Evolutionary conservation across 2,113 vertebrate genomes (phyloP).

Genomic region (Gallinago media): DNA sequence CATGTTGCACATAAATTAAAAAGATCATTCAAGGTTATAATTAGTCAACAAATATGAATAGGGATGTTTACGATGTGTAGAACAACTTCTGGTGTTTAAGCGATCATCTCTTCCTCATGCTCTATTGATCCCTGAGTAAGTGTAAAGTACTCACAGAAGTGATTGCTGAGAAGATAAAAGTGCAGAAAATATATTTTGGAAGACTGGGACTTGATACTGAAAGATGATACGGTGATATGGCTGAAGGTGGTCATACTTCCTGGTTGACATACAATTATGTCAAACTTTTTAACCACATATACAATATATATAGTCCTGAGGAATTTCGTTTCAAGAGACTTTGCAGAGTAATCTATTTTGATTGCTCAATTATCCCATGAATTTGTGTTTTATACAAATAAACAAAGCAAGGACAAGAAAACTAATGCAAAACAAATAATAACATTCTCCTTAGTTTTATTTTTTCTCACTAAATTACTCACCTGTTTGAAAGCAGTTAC

Average conservation of each 20-base stretch:
- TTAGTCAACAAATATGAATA: not conserved
- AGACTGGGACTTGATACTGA: not conserved
- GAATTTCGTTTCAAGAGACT: not conserved
- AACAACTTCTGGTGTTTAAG: not conserved
- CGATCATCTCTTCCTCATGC: not conserved
- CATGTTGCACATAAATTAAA: not conserved
- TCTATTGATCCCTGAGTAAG: not conserved
- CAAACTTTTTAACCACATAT: not conserved
- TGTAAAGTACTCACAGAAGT: not conserved
- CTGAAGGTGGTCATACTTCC: not conserved
- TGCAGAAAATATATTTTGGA: not conserved
- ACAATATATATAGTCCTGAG: not conserved
- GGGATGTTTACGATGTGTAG: not conserved
- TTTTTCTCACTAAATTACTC: not conserved
- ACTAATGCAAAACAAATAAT: not conserved
- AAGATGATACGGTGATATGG: not conserved
- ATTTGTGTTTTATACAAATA: not conserved
- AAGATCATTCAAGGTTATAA: not conserved
- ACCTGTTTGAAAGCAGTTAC: conserved; percentile 99
- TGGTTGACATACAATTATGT: not conserved
- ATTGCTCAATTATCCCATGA: not conserved
- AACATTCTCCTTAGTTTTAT: not conserved
- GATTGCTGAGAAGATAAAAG: not conserved
- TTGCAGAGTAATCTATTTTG: not conserved
- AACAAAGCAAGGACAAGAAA: not conserved